A percentile compares a stretch with the other conserved stretches of the same genome.
These are phyloP conservation scores for Temnothorax rugatulus DNA, from an alignment of 2,888 invertebrate genomes.

Conservation along the genomic window DNA sequence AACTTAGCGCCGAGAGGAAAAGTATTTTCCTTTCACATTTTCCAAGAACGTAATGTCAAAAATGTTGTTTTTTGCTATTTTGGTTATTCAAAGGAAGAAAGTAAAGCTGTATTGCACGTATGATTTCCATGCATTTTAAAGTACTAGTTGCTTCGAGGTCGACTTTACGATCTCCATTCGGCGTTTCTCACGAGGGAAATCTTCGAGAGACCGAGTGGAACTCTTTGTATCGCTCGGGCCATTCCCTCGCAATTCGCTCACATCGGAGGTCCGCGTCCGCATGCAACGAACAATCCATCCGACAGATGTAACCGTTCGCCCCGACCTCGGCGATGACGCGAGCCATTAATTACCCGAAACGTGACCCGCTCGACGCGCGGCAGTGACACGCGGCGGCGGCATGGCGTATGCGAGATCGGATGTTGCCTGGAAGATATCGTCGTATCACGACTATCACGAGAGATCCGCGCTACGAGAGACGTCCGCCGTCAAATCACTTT, in stretches of 20 bases:
- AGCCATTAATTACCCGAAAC: conserved; percentile 84
- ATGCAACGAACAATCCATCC: conserved; percentile 75
- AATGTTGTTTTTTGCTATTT: neutral
- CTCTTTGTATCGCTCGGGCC: neutral
- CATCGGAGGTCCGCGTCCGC: conserved; percentile 50
- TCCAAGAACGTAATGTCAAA: neutral
- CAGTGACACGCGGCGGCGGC: conserved; percentile 69
- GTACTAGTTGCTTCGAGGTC: neutral
- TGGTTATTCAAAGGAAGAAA: neutral
- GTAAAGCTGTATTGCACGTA: neutral
- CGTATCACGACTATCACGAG: conserved; percentile 82
- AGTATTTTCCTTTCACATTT: neutral
- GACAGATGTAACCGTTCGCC: conserved; percentile 80
- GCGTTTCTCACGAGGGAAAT: conserved; percentile 38
- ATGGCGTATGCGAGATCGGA: conserved; percentile 66
- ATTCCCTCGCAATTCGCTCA: conserved; percentile 17
- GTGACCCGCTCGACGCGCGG: conserved; percentile 76
- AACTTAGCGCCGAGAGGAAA: neutral
- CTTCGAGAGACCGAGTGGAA: neutral
- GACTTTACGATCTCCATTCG: neutral
- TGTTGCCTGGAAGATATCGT: conserved; percentile 72
- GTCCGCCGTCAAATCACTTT: conserved; percentile 79
- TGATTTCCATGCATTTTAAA: neutral
- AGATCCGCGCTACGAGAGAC: conserved; percentile 61
- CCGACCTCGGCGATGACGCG: conserved; percentile 79